Conservation (phyloP, 2,113 vertebrate genomes). For the Furnarius figulus region DNA sequence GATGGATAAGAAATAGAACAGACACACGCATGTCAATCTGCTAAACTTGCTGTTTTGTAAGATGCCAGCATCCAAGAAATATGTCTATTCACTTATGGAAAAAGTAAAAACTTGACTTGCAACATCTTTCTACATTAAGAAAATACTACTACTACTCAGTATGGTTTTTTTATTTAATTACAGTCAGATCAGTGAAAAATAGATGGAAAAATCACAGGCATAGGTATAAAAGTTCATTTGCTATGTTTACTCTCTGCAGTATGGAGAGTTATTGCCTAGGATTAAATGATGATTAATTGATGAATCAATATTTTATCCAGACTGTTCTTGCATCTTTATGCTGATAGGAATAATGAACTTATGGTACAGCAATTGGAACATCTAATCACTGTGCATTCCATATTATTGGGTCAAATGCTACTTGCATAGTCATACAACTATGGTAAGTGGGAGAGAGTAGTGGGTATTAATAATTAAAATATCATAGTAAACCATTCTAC, state of each 20-base stretch:
- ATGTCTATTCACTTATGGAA: neutral
- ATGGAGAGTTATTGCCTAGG: neutral
- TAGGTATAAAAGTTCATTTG: neutral
- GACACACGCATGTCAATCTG: neutral
- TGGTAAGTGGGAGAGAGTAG: neutral
- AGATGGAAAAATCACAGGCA: neutral
- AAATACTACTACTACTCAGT: neutral
- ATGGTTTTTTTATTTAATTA: neutral
- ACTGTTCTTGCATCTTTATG: neutral
- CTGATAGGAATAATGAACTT: neutral
- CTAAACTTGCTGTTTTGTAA: neutral
- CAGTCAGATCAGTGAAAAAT: neutral
- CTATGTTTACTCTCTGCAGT: neutral
- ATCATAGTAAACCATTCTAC: neutral
- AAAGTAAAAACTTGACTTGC: neutral
- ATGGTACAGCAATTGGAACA: neutral
- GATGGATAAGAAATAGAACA: neutral
- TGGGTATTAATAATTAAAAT: neutral
- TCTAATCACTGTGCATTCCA: neutral
- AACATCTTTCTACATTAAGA: neutral
- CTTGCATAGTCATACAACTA: neutral
- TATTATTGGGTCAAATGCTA: neutral
- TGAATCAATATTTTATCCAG: neutral
- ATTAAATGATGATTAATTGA: constrained; percentile 8
- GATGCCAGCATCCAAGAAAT: neutral